Base-by-base conservation (phyloP, 1,140 invertebrate species). In the Aphelinus atriplicis region DNA sequence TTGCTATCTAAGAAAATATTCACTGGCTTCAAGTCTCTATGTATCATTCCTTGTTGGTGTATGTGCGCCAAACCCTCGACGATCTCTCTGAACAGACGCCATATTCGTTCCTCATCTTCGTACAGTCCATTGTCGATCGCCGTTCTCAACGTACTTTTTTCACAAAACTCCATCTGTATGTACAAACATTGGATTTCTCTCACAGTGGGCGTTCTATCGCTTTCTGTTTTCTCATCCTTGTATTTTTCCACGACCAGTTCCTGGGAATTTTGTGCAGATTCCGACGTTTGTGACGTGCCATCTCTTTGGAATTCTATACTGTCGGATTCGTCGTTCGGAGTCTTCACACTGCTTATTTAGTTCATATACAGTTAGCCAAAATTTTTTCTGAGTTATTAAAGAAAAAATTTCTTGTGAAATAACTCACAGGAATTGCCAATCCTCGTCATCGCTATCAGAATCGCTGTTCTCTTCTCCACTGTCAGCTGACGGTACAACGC, bases 1-100 rank as follows among this genome's bases (percentile, higher is more conserved):
- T 95, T 92, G 6, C 92, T 95, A 84, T 98, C 97, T 75, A 99
- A 90, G 85, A 99, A 99, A 82, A 99, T 97, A 85, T 99, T 99
- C 0, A 97, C 96, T 1, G 97, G 96, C 85, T 98, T 98, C 43
- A 98, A 86, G 87, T 98, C 97, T 73, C 95, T 88, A 84, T 99
- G 97, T 79, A 98, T 98, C 89, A 99, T 98, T 58, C 96, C 96
- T 83, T 96, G 94, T 79, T 95, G 92, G 85, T 99, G 98, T 78
- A 99, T 98, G 85, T 99, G 95, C 0, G 92, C 91, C 5, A 99
- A 85, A 26, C 94, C 95, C 88, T 97, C 96, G 73, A 97, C 91
- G 63, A 98, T 96, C 89, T 98, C 97, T 62, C 97, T 89, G 84
- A 99, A 98, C 7, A 99, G 87, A 51, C 97, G 90, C 97, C 97